Evolutionary conservation across 1,140 invertebrate species (phyloP).

Genomic region (Agrypnia vestita): DNA sequence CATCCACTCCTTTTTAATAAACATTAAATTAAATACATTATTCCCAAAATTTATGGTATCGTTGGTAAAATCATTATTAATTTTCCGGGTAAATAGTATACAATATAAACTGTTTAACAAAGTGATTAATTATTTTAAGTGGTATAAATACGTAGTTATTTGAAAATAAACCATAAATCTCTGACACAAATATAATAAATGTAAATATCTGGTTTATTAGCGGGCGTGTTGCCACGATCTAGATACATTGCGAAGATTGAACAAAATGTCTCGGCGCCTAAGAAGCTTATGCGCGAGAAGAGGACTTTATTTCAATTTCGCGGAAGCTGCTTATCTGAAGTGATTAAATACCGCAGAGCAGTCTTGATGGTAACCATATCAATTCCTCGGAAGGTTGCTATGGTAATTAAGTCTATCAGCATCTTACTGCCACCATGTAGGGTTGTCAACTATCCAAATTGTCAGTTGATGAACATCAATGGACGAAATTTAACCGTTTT

Average conservation of each 20-base stretch:
- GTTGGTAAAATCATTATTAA: too few species aligned
- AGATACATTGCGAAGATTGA: background rate
- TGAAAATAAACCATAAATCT: background rate
- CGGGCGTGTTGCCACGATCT: background rate
- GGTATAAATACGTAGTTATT: background rate
- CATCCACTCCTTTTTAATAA: too few species aligned
- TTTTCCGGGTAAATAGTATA: too few species aligned
- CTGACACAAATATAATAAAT: background rate
- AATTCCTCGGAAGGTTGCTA: background rate
- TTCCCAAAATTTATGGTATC: too few species aligned
- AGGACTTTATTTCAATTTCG: slow-evolving; percentile 10
- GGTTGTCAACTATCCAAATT: background rate
- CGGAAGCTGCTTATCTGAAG: background rate
- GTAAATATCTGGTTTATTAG: background rate
- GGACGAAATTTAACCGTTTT: too few species aligned
- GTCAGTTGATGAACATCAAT: too few species aligned
- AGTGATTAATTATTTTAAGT: background rate
- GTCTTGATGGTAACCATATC: background rate
- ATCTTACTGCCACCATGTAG: background rate
- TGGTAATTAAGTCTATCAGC: slow-evolving; percentile 17
- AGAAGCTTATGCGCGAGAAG: background rate
- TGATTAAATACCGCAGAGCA: slow-evolving; percentile 3
- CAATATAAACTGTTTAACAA: slow-evolving; percentile 3
- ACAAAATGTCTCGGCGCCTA: background rate
- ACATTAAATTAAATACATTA: too few species aligned